phyloP scores from a whole-genome alignment of 1,140 invertebrate species.

The Temnothorax longispinosus region DNA sequence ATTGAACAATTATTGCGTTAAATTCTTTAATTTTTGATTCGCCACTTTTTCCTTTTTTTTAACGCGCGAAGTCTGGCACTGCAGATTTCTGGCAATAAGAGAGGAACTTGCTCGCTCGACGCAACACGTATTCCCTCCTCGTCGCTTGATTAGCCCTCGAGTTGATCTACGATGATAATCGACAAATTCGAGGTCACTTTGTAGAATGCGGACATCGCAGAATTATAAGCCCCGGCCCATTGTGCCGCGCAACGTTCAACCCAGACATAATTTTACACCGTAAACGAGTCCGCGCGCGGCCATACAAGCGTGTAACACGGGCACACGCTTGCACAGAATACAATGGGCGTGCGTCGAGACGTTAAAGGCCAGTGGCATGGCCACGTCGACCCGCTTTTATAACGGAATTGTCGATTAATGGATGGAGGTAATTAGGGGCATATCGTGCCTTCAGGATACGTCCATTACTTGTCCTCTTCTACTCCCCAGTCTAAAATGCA shows the following conservation, averaged over 20 bases:
- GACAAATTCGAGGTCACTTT: slow-evolving; percentile 60
- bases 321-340: slow-evolving; percentile 44
- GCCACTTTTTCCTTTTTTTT: neutral
- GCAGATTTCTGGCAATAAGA: slow-evolving; percentile 7
- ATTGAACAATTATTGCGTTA: neutral
- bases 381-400: slow-evolving; percentile 55
- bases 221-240: slow-evolving; percentile 46
- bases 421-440: slow-evolving; percentile 59
- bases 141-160: slow-evolving; percentile 44
- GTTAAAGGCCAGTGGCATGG: slow-evolving; percentile 60
- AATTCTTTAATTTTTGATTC: neutral
- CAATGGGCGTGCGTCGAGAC: slow-evolving; percentile 56
- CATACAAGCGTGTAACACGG: slow-evolving; percentile 53
- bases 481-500: slow-evolving; percentile 20
- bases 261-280: slow-evolving; percentile 56
- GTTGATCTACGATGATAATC: slow-evolving; percentile 57
- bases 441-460: slow-evolving; percentile 46
- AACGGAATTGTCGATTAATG: slow-evolving; percentile 61
- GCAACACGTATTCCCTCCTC: slow-evolving; percentile 35
- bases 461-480: slow-evolving; percentile 58
- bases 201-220: slow-evolving; percentile 48
- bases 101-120: neutral
- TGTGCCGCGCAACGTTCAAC: slow-evolving; percentile 47
- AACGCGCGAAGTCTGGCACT: neutral
- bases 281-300: slow-evolving; percentile 44